Conservation (phyloP, 2,113 vertebrate genomes). For the Gobius niger region DNA sequence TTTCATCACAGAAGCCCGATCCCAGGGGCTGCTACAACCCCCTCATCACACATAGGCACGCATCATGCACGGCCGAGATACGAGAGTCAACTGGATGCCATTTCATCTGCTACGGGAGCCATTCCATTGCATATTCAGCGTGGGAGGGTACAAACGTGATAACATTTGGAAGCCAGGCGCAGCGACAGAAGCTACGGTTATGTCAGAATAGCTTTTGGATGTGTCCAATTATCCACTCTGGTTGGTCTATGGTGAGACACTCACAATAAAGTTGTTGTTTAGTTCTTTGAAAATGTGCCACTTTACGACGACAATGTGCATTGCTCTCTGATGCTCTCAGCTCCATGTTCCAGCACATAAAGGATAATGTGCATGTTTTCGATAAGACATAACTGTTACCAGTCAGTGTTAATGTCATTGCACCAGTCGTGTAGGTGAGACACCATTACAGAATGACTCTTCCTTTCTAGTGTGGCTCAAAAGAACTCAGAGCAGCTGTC, state of each 20-base stretch:
- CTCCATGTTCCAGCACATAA: background rate
- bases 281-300: constrained; percentile 17
- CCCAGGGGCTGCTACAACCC: constrained; percentile 61
- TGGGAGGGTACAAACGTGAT: constrained; percentile 64
- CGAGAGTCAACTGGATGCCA: constrained; percentile 70
- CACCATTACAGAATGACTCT: constrained; percentile 38
- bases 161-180: constrained; percentile 46
- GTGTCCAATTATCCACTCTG: constrained; percentile 44
- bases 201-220: constrained; percentile 38
- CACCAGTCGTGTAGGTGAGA: constrained; percentile 12
- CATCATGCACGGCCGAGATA: constrained; percentile 63
- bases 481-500: constrained; percentile 51
- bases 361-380: constrained; percentile 12
- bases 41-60: constrained; percentile 52
- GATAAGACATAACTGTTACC: constrained; percentile 23
- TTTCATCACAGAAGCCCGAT: constrained; percentile 73
- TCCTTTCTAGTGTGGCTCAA: constrained; percentile 44
- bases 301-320: background rate
- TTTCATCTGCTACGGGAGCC: constrained; percentile 63
- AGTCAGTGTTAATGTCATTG: constrained; percentile 36
- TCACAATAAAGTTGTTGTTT: constrained; percentile 22
- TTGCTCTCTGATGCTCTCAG: background rate
- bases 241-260: constrained; percentile 29
- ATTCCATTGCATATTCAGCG: constrained; percentile 71
- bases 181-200: constrained; percentile 36